A percentile compares a stretch with the other conserved stretches of the same genome.
Conservation (phyloP, 2,113 vertebrate species). For the Zootoca vivipara region DNA sequence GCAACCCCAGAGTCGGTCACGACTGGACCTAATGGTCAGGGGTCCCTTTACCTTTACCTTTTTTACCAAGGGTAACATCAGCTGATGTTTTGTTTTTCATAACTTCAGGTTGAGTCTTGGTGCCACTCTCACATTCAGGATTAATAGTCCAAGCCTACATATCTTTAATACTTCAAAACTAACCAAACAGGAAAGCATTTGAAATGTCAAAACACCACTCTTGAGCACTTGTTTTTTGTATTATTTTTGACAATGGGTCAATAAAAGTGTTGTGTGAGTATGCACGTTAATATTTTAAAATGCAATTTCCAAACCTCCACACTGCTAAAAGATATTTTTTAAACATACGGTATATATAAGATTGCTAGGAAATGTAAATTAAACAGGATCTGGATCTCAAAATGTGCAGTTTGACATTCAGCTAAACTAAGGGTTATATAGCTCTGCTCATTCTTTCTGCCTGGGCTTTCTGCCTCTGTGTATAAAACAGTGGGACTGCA, state of each 20-base stretch:
- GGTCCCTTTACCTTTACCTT: no score
- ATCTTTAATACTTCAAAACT: neutral
- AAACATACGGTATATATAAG: no score
- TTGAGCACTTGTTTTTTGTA: slow-evolving; percentile 16
- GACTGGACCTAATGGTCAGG: no score
- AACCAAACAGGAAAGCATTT: neutral
- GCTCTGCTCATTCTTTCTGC: neutral
- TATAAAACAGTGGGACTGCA: neutral
- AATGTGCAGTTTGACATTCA: slow-evolving; percentile 43
- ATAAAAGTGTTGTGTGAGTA: slow-evolving; percentile 21
- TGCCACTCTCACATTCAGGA: slow-evolving; percentile 7
- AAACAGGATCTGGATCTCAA: slow-evolving; percentile 52
- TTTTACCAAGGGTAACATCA: neutral
- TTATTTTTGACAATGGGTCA: slow-evolving; percentile 9
- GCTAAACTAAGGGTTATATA: slow-evolving; percentile 25
- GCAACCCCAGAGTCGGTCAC: no score
- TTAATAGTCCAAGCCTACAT: neutral
- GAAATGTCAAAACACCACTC: neutral
- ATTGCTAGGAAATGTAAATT: slow-evolving; percentile 61
- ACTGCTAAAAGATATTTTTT: no score
- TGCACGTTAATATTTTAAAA: neutral
- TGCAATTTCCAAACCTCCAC: slow-evolving; percentile 19
- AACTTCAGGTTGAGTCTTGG: neutral
- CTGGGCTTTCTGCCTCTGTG: neutral
- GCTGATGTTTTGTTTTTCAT: neutral